Conservation (phyloP, 2,797 vertebrate species). For the Macropus fuliginosus region DNA sequence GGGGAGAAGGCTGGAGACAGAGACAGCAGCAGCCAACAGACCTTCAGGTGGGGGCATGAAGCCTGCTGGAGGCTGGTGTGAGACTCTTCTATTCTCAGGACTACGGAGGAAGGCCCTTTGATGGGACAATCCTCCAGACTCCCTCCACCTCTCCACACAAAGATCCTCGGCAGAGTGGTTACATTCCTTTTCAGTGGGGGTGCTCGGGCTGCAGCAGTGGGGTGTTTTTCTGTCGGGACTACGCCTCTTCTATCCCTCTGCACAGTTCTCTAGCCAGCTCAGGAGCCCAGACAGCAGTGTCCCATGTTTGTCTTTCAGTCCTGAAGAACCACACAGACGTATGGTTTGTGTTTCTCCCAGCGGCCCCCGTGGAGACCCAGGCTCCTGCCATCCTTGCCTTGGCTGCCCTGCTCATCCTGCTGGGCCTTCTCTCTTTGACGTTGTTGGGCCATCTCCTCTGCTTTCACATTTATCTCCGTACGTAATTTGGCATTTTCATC, state of each 20-base stretch:
- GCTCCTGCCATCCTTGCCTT: slow-evolving; percentile 88
- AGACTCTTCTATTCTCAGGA: not conserved
- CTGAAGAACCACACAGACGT: slow-evolving; percentile 90
- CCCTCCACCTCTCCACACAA: not conserved
- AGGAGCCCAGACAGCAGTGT: too few species aligned
- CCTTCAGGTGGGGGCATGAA: not conserved
- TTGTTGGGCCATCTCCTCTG: slow-evolving; percentile 93
- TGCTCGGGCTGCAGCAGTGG: slow-evolving; percentile 5
- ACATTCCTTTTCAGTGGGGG: not conserved
- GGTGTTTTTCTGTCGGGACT: too few species aligned
- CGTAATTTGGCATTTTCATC: slow-evolving; percentile 56
- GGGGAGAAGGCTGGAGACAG: not conserved
- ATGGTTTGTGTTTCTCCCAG: slow-evolving; percentile 95
- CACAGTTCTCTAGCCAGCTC: too few species aligned
- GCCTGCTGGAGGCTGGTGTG: not conserved
- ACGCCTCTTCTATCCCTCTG: not conserved
- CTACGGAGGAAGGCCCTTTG: not conserved
- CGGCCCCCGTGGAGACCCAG: slow-evolving; percentile 87
- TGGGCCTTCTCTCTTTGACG: slow-evolving; percentile 89
- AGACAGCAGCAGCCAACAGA: not conserved
- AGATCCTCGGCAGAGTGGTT: not conserved
- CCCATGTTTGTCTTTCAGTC: slow-evolving; percentile 77
- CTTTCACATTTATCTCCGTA: slow-evolving; percentile 98
- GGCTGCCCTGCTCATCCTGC: slow-evolving; percentile 90
- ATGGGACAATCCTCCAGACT: not conserved